Conservation (phyloP, 2,113 vertebrate species). For the Promerops cafer region DNA sequence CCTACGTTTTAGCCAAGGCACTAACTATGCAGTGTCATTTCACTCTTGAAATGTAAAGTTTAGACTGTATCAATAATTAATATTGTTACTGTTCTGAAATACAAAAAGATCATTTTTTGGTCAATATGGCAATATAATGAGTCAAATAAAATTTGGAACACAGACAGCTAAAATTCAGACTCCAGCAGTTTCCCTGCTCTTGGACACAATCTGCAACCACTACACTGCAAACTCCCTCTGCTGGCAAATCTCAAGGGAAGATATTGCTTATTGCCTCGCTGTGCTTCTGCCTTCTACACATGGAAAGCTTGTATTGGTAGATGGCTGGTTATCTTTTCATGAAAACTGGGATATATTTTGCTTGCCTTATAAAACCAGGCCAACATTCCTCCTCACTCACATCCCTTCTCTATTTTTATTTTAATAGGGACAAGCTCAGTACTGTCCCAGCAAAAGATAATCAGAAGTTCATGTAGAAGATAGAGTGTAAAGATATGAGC, state of each 20-base stretch:
- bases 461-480: background rate
- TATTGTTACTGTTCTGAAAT: background rate
- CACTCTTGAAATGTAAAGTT: background rate
- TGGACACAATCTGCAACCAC: no score
- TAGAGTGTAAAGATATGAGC: background rate
- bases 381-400: background rate
- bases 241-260: background rate
- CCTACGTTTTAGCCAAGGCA: background rate
- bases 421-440: background rate
- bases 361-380: background rate
- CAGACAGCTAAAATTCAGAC: background rate
- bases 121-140: background rate
- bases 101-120: fast-evolving
- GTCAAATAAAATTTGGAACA: background rate
- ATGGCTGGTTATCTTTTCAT: background rate
- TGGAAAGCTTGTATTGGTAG: background rate
- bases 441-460: background rate
- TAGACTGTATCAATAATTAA: background rate
- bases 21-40: background rate
- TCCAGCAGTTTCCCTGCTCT: background rate
- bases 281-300: background rate
- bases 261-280: background rate
- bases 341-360: background rate
- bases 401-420: background rate
- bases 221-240: constrained; percentile 3